Evolutionary conservation across 2,888 invertebrate genomes (phyloP).

Genomic region (Hedya salicella): DNA sequence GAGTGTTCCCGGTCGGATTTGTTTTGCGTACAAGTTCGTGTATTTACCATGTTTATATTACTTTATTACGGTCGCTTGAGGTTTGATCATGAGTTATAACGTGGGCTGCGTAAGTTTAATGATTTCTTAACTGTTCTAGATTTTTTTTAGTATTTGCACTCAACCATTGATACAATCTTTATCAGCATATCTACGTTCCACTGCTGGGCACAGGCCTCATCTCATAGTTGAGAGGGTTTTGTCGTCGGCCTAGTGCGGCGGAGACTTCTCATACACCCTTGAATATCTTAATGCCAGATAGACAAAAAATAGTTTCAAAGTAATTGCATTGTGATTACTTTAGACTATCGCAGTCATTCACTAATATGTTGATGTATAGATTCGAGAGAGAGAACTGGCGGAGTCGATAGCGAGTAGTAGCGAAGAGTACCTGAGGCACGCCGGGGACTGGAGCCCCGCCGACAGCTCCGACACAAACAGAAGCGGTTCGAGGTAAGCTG

Average conservation of each 20-base stretch:
- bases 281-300: no score
- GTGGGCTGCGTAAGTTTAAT: neutral
- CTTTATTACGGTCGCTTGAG: conserved; percentile 24
- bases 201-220: no score
- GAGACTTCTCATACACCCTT: no score
- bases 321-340: no score
- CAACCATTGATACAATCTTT: no score
- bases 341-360: no score
- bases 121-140: neutral
- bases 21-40: conserved; percentile 1
- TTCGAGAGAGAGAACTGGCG: conserved; percentile 68
- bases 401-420: conserved; percentile 76
- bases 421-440: conserved; percentile 74
- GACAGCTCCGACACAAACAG: conserved; percentile 66
- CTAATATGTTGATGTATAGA: conserved; percentile 44
- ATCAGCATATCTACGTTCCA: no score
- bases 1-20: neutral
- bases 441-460: conserved; percentile 69
- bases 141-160: no score
- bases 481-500: conserved; percentile 66
- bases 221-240: no score
- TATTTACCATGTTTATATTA: conserved; percentile 22
- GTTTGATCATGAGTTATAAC: neutral
- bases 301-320: no score
- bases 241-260: no score